Evolutionary conservation across 2,888 invertebrate species (phyloP).

Genomic region (Morpho deidamia): DNA sequence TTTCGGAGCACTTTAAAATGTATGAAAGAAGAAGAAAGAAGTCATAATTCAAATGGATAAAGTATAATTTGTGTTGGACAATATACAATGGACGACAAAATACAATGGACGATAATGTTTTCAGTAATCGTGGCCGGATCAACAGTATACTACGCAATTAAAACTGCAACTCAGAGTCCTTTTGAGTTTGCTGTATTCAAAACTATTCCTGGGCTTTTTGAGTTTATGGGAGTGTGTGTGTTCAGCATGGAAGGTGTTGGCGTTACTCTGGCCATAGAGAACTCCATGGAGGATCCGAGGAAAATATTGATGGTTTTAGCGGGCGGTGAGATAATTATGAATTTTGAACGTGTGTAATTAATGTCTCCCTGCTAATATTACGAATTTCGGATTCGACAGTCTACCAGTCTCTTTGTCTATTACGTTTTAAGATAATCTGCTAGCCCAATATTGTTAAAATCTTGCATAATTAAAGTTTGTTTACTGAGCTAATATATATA

Average conservation of each 20-base stretch:
- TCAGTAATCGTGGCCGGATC: conserved; percentile 35
- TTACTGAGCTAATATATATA: no score
- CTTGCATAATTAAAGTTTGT: no score
- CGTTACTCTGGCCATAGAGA: conserved; percentile 44
- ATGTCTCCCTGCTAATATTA: no score
- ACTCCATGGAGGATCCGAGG: conserved; percentile 42
- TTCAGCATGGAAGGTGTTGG: conserved; percentile 67
- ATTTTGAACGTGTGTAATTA: no score
- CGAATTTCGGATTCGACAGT: no score
- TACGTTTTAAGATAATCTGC: no score
- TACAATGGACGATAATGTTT: not conserved
- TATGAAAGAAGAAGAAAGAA: no score
- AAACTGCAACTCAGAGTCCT: not conserved
- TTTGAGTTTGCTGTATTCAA: conserved; percentile 31
- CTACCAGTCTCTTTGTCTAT: no score
- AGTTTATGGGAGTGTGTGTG: conserved; percentile 70
- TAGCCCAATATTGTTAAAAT: not conserved
- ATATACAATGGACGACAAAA: no score
- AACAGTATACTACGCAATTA: conserved; percentile 36
- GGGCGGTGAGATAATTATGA: conserved; percentile 30
- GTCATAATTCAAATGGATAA: no score
- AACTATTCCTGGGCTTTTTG: conserved; percentile 30
- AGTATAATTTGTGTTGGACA: no score
- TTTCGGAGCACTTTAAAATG: no score
- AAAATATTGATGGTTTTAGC: conserved; percentile 37